Base-by-base conservation (phyloP, 2,888 invertebrate species). In the Acleris cristana region DNA sequence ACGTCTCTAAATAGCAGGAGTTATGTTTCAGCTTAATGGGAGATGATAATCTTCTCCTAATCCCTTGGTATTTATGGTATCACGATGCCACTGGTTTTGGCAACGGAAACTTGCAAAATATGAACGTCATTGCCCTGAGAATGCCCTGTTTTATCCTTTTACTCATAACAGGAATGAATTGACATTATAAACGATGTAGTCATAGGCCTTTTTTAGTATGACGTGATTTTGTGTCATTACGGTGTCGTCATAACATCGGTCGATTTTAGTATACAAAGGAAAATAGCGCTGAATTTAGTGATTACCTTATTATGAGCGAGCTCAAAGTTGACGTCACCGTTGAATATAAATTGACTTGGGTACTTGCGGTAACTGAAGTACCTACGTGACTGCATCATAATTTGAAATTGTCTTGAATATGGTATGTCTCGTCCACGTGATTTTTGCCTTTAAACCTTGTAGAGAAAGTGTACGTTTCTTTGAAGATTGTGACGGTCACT, bases 401-500 rank as follows among this genome's bases (percentile, higher is more conserved):
- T 69, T 69, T 40, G 65, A 69, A 69, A 49, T 48, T 48, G 34
- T 65, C 61, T 61, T 58, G 65, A 65, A 59, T 55, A 48, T n/a
- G n/a, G 16, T 8, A 18, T 34, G 44, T 57, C 56, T 62, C 64
- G 53, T 66, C 71, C 69, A 76, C 57, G 56, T 76, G 49, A 83
- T 72, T 76, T 73, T 82, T 69, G 56, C 64, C 77, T 72, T 68
- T 79, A 66, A 64, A 66, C 69, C 71, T 77, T 64, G 73, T 70
- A 69, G 73, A 78, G 67, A 79, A 78, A 78, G 85, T 72, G 66
- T 68, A 76, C 34, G 72, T 74, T 80, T 61, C 73, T 70, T 65
- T 57, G 73, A 53, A 72, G 70, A 65, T 74, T 23, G 70, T 72
- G 76, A 73, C 71, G 79, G 83, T 82, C 82, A 83, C 74, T 70